phyloP scores from a whole-genome alignment of 2,888 invertebrate species.

The Lasius platythorax region DNA sequence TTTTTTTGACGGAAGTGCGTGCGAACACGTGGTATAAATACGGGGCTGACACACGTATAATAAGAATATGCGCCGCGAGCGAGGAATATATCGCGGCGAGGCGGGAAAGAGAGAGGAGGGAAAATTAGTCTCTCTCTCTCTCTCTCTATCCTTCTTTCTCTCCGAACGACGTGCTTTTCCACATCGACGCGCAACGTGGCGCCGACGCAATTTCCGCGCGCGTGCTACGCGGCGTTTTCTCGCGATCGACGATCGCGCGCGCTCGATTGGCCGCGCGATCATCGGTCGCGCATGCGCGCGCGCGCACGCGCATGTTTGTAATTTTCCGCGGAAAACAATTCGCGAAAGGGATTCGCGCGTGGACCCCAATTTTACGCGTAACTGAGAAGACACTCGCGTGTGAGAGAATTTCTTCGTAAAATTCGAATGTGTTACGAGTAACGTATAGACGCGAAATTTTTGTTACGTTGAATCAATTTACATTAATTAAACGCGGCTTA shows the following conservation, averaged over 20 bases:
- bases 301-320: background rate
- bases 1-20: slow-evolving; percentile 29
- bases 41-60: background rate
- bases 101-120: background rate
- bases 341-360: background rate
- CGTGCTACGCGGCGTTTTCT: slow-evolving; percentile 8
- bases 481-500: background rate
- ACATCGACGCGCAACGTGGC: slow-evolving; percentile 44
- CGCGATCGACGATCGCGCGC: slow-evolving; percentile 7
- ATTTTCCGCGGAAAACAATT: slow-evolving; percentile 23
- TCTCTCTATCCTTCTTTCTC: background rate
- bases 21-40: slow-evolving; percentile 37
- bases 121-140: slow-evolving; percentile 18
- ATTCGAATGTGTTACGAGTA: background rate
- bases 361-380: no score
- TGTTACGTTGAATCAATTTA: no score
- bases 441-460: background rate
- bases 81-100: background rate
- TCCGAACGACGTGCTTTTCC: slow-evolving; percentile 23
- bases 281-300: background rate
- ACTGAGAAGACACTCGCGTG: background rate
- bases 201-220: slow-evolving; percentile 44
- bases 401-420: background rate
- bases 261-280: background rate
- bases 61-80: background rate